Base-by-base conservation (phyloP, 2,888 invertebrate genomes). In the Acrobasis suavella region DNA sequence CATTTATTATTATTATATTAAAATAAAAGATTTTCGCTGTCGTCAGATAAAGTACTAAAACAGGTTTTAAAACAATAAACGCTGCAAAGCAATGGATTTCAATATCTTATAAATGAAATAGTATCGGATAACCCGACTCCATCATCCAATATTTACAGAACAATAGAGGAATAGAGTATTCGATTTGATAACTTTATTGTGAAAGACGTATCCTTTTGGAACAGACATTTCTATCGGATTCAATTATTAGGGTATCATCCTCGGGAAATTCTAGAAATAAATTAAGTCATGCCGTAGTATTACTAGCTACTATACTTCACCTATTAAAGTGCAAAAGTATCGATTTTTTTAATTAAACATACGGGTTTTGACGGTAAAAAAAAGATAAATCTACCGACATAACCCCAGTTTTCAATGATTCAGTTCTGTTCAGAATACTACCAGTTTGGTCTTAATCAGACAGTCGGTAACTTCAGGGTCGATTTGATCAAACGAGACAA, bases 151-250 rank as follows among this genome's bases (percentile, higher is more conserved):
- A 60, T 60, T 60, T 60, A 60, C 38, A 50, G 38, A 51, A 50
- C 50, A 60, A 50, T 60, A 38, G 17, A 39, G 39, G 15, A 65
- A 65, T 67, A 63, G 65, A 63, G 62, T 52, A 63, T 64, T 62
- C 49, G 60, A 64, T 68, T 64, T 64, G 37, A 64, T 66, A 49
- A 63, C 62, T 65, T 56, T 56, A 46, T 56, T 17, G 56, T 14
- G 39, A 38, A 54, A 61, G 54, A 56, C 42, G 7, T 17, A 16
- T 46, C 38, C 54, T 54, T 15, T 58, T 55, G 59, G 59, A 39
- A 59, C 39, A 49, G 32, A 58, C 46, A 3, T 46, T 9, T 38
- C 1, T 54, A 38, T 51, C 22, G 51, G 17, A 12, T 22, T 42
- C 2, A 12, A 10, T 46, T 0, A 46, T 42, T 0, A 42, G 8